phyloP scores from a whole-genome alignment of 1,140 invertebrate species.

The Bilobella aurantiaca region DNA sequence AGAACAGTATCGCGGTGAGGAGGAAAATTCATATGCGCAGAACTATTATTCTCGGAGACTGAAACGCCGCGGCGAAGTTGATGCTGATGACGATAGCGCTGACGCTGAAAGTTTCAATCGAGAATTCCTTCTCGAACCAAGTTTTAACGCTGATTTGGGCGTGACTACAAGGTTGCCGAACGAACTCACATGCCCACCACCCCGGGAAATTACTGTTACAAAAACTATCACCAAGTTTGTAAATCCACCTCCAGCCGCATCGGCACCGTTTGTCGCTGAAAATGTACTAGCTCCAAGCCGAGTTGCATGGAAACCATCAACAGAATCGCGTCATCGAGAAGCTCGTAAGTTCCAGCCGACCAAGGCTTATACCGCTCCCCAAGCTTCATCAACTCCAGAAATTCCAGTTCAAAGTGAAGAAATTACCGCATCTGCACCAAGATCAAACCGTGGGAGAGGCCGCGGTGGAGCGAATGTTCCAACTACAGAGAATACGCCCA shows the following conservation, averaged over 20 bases:
- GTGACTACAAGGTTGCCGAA: background rate
- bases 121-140: slow-evolving; percentile 9
- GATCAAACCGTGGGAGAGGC: background rate
- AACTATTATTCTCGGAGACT: slow-evolving; percentile 5
- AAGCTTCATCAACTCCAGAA: background rate
- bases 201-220: background rate
- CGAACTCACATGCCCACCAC: background rate
- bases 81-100: background rate
- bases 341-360: background rate
- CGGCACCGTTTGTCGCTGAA: background rate
- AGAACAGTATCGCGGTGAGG: background rate
- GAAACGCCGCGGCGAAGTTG: background rate
- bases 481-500: background rate
- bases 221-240: slow-evolving; percentile 3
- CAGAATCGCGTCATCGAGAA: background rate
- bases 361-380: background rate
- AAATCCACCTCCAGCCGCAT: background rate
- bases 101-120: background rate
- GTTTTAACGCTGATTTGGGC: background rate
- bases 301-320: background rate
- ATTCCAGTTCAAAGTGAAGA: background rate
- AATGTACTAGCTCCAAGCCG: background rate
- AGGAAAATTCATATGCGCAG: background rate
- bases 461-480: background rate
- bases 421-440: no score